Conservation (phyloP, 1,140 invertebrate genomes). For the Aplysia californica region DNA sequence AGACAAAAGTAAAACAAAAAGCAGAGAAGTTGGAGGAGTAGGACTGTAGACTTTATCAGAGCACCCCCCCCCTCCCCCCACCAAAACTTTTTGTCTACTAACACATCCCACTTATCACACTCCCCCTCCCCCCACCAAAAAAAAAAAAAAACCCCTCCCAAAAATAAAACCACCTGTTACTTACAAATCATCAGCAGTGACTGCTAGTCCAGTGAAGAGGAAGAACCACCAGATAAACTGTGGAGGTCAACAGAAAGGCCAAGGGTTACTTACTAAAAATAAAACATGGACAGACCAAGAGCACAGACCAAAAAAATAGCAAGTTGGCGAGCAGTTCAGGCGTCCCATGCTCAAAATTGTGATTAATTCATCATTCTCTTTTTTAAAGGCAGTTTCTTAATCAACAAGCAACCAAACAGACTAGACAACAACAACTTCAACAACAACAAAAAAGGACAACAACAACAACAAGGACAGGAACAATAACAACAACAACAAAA, state of each 20-base stretch:
- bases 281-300: background rate
- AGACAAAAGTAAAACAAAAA: no score
- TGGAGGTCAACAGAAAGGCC: slow-evolving; percentile 25
- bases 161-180: no score
- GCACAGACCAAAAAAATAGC: background rate
- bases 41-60: background rate
- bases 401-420: no score
- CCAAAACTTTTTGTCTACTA: no score
- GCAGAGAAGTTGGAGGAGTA: no score
- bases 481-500: no score
- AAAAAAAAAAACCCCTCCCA: background rate
- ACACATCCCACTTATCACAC: no score
- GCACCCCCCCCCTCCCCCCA: background rate
- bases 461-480: no score
- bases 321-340: background rate
- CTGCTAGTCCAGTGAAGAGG: slow-evolving; percentile 74
- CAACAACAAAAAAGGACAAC: no score
- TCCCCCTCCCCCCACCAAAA: background rate
- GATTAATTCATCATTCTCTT: background rate
- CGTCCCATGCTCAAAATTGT: no score
- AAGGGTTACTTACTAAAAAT: background rate
- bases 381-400: no score
- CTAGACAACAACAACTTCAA: background rate
- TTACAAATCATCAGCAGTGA: slow-evolving; percentile 76
- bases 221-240: slow-evolving; percentile 73